phyloP scores from a whole-genome alignment of 2,797 vertebrate species.

The Acipenser transmontanus region DNA sequence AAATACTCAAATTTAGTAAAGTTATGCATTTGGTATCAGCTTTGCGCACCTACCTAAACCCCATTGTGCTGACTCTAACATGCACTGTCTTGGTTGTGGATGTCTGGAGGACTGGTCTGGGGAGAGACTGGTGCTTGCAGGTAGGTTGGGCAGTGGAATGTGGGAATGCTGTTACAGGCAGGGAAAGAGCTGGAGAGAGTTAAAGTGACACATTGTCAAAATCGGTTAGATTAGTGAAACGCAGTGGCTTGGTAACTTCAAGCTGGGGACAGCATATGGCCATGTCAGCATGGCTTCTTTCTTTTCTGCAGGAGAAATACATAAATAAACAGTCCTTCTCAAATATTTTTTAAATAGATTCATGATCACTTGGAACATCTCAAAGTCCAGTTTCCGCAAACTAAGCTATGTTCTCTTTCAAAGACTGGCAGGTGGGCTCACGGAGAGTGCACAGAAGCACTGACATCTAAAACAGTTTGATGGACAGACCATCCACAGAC shows the following conservation, averaged over 20 bases:
- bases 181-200: conserved; percentile 52
- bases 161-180: conserved; percentile 35
- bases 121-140: background rate
- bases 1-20: too few species aligned
- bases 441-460: too few species aligned
- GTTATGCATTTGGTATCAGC: too few species aligned
- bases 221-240: conserved; percentile 67
- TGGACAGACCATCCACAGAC: background rate
- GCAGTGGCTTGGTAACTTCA: conserved; percentile 64
- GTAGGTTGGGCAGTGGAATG: conserved; percentile 53
- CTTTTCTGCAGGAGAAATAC: background rate
- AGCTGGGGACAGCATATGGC: conserved; percentile 77
- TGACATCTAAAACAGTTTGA: too few species aligned
- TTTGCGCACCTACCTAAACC: too few species aligned
- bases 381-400: too few species aligned
- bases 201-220: conserved; percentile 74
- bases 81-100: background rate
- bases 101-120: conserved; percentile 19
- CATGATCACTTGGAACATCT: too few species aligned
- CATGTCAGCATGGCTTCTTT: conserved; percentile 27
- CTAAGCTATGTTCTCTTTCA: too few species aligned
- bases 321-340: too few species aligned
- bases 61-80: too few species aligned
- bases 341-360: too few species aligned
- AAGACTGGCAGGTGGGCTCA: too few species aligned